These are phyloP conservation scores for Rhyzopertha dominica DNA, from an alignment of 1,140 invertebrate genomes.

Conservation along the genomic window DNA sequence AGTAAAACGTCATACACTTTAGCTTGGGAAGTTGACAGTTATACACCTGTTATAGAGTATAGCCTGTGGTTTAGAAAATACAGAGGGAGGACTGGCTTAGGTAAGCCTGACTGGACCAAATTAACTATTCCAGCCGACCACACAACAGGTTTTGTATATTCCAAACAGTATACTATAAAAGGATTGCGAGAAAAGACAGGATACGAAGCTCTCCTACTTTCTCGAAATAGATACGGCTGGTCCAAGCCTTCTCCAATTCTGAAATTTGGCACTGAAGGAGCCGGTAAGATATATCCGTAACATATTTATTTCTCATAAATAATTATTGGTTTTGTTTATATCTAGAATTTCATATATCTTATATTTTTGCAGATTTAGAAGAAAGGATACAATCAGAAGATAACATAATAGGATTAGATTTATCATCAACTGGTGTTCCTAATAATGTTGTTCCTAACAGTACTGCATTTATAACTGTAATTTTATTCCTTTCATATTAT, in stretches of 20 bases:
- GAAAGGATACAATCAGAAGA: too few relatives aligned
- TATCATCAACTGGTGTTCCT: too few relatives aligned
- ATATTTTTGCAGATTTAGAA: too few relatives aligned
- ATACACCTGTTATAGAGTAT: slow-evolving; percentile 67
- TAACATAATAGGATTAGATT: too few relatives aligned
- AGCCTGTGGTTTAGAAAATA: slow-evolving; percentile 59
- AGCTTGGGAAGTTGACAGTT: slow-evolving; percentile 73
- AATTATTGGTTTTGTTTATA: too few relatives aligned
- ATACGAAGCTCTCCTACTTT: slow-evolving; percentile 65
- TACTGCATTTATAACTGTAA: too few relatives aligned
- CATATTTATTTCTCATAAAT: too few relatives aligned
- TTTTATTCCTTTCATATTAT: too few relatives aligned
- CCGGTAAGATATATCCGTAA: too few relatives aligned
- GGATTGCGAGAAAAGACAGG: slow-evolving; percentile 60
- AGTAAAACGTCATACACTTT: slow-evolving; percentile 56
- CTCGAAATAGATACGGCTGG: slow-evolving; percentile 67
- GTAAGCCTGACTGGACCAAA: slow-evolving; percentile 57
- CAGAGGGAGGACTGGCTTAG: slow-evolving; percentile 40
- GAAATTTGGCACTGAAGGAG: slow-evolving; percentile 60
- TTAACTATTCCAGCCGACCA: slow-evolving; percentile 63
- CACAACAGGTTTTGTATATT: slow-evolving; percentile 59
- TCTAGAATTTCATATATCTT: too few relatives aligned
- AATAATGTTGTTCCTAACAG: too few relatives aligned
- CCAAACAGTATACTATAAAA: slow-evolving; percentile 60
- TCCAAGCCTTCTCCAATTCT: slow-evolving; percentile 60